phyloP scores from a whole-genome alignment of 2,888 invertebrate genomes.

The Eueremaeus valkanovi region DNA sequence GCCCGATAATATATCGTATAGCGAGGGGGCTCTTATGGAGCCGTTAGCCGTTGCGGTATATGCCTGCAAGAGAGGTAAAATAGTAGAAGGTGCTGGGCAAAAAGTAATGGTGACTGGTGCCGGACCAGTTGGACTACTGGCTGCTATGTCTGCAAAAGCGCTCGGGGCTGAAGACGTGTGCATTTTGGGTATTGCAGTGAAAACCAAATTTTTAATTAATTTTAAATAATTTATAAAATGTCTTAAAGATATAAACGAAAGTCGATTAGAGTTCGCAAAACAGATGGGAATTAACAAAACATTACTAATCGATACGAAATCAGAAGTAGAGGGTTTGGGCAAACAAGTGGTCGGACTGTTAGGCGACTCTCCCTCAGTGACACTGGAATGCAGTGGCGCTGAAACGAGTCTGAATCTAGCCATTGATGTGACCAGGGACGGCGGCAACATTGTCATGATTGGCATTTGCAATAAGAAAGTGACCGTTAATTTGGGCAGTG shows the following conservation, averaged over 20 bases:
- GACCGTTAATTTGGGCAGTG: background rate
- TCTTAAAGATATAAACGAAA: conserved; percentile 41
- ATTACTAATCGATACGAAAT: conserved; percentile 49
- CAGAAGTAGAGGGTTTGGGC: conserved; percentile 45
- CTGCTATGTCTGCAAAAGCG: conserved; percentile 50
- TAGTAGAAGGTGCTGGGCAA: conserved; percentile 56
- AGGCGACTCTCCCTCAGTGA: conserved; percentile 47
- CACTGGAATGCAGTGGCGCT: conserved; percentile 84
- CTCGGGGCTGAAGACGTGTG: conserved; percentile 48
- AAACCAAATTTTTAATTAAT: no score
- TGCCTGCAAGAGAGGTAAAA: conserved; percentile 57
- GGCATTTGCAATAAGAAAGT: background rate
- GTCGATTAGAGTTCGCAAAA: conserved; percentile 52
- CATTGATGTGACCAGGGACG: conserved; percentile 52
- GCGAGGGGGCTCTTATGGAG: conserved; percentile 89
- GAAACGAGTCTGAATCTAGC: conserved; percentile 72
- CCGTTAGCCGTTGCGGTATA: conserved; percentile 90
- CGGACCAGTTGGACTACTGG: conserved; percentile 52
- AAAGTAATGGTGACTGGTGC: conserved; percentile 53
- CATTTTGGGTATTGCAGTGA: background rate
- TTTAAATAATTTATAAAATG: background rate
- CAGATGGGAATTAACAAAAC: conserved; percentile 52
- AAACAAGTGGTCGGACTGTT: conserved; percentile 61
- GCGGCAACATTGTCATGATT: background rate
- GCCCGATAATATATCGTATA: conserved; percentile 59